A percentile compares a stretch with the other conserved stretches of the same genome.
These are phyloP conservation scores for Hesperophylax magnus DNA, from an alignment of 1,140 invertebrate species.

Conservation along the genomic window DNA sequence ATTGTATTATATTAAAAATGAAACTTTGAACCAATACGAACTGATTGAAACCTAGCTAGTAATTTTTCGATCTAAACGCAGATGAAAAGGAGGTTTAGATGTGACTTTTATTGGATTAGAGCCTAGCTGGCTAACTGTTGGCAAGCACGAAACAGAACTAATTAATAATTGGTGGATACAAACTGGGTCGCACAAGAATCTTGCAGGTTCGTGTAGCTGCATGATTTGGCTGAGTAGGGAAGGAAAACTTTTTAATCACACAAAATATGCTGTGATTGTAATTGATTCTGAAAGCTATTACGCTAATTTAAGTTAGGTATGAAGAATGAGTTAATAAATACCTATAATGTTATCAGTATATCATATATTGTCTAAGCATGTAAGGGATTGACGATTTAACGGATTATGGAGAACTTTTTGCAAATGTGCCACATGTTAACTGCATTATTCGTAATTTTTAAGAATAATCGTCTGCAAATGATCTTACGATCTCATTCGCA, in stretches of 20 bases:
- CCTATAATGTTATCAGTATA: no score
- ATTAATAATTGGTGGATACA: constrained; percentile 29
- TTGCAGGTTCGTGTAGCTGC: constrained; percentile 31
- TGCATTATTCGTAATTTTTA: no score
- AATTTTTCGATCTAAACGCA: neutral
- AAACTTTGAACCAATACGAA: no score
- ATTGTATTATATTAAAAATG: no score
- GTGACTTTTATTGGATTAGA: constrained; percentile 54
- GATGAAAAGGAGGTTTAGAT: constrained; percentile 20
- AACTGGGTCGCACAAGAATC: constrained; percentile 45
- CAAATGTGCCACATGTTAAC: no score
- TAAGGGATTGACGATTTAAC: no score
- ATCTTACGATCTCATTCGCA: no score
- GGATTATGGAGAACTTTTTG: no score
- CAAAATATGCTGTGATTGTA: neutral
- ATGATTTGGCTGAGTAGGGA: neutral
- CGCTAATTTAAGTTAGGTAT: neutral
- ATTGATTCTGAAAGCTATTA: neutral
- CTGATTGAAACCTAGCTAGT: no score
- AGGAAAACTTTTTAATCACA: neutral
- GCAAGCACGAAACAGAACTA: constrained; percentile 50
- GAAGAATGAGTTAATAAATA: no score
- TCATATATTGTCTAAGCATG: no score
- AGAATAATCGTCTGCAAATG: no score
- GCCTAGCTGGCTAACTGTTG: constrained; percentile 53